These are phyloP conservation scores for Catharus ustulatus DNA, from an alignment of 2,797 vertebrate genomes.

Conservation along the genomic window DNA sequence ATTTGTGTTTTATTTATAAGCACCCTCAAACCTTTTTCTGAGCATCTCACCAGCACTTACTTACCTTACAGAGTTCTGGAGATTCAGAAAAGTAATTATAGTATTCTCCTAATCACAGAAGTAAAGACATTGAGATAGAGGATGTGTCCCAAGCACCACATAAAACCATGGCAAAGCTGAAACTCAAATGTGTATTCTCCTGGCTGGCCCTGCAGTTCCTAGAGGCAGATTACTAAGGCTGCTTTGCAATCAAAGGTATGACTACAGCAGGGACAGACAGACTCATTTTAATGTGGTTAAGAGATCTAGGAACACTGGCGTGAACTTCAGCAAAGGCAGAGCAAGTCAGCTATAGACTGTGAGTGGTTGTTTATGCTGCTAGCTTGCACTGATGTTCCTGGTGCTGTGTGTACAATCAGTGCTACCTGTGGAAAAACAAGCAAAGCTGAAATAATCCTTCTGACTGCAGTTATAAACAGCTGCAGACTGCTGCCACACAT, in stretches of 20 bases:
- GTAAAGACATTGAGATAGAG: neutral
- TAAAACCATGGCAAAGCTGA: neutral
- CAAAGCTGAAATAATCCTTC: neutral
- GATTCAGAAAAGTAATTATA: neutral
- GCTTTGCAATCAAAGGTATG: neutral
- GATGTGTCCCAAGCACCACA: neutral
- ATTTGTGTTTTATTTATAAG: neutral
- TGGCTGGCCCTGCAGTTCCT: neutral
- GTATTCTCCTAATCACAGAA: neutral
- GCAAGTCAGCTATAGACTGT: neutral
- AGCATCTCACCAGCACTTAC: neutral
- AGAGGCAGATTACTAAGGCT: neutral
- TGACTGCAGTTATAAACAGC: neutral
- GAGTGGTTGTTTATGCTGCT: neutral
- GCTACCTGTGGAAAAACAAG: neutral
- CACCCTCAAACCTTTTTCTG: neutral
- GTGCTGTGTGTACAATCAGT: neutral
- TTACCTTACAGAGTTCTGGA: neutral
- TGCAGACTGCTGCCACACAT: neutral
- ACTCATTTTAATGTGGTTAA: neutral
- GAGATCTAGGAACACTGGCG: neutral
- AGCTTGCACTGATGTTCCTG: neutral
- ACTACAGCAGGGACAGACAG: neutral
- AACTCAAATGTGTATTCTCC: neutral
- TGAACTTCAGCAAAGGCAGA: neutral